Evolutionary conservation across 1,140 invertebrate species (phyloP).

Genomic region (Drosophila sturtevanti): DNA sequence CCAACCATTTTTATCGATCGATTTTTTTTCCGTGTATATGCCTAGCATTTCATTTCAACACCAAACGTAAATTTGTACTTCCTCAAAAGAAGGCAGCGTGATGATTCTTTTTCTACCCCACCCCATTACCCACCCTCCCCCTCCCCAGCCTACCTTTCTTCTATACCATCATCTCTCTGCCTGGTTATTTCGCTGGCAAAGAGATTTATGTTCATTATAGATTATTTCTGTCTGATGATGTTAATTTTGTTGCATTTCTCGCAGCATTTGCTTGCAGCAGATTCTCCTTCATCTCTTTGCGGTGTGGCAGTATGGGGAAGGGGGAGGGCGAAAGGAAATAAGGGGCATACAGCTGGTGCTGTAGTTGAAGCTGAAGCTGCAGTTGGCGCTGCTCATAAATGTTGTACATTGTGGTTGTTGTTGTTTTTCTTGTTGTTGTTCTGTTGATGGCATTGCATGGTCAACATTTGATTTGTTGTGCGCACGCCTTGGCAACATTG

Average conservation of each 20-base stretch:
- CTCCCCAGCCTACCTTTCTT: background rate
- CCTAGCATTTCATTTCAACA: constrained; percentile 80
- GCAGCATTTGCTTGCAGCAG: constrained; percentile 72
- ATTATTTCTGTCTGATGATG: constrained; percentile 82
- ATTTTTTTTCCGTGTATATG: constrained; percentile 29
- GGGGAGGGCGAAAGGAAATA: constrained; percentile 41
- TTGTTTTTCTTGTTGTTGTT: constrained; percentile 42
- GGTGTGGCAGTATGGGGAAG: background rate
- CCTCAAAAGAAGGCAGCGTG: constrained; percentile 61
- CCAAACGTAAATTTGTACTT: constrained; percentile 80
- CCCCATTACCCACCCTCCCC: background rate
- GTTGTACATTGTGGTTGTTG: constrained; percentile 56
- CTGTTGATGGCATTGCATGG: constrained; percentile 60
- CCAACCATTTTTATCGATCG: background rate
- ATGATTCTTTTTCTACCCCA: constrained; percentile 21
- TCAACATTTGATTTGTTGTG: constrained; percentile 74
- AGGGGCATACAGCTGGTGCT: constrained; percentile 52
- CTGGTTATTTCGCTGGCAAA: constrained; percentile 31
- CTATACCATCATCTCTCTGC: constrained; percentile 22
- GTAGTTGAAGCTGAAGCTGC: constrained; percentile 26
- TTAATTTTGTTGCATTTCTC: constrained; percentile 82
- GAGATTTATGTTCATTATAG: constrained; percentile 82
- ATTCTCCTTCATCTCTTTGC: constrained; percentile 3
- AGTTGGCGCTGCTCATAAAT: constrained; percentile 56
- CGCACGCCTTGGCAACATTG: constrained; percentile 70